phyloP scores from a whole-genome alignment of 2,797 vertebrate genomes.

The Meda fulgida region DNA sequence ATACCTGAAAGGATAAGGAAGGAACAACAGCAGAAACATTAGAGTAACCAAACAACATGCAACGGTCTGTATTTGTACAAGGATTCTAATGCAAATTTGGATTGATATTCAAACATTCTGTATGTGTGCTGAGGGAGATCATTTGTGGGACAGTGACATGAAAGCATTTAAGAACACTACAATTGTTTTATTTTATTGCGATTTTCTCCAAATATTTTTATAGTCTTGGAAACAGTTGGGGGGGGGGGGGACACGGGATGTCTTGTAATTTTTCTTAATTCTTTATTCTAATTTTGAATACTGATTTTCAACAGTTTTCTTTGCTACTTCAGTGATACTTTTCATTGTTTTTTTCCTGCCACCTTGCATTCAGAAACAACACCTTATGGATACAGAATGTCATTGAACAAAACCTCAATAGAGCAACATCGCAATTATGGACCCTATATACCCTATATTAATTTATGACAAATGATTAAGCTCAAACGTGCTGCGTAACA shows the following conservation, averaged over 20 bases:
- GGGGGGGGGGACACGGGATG: no score
- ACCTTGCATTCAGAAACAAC: not conserved
- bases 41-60: slow-evolving; percentile 10
- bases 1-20: slow-evolving; percentile 6
- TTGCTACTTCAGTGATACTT: not conserved
- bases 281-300: not conserved
- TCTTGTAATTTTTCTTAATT: not conserved
- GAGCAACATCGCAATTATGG: no score
- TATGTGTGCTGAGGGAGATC: not conserved
- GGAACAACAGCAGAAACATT: not conserved
- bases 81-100: not conserved
- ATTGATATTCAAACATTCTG: not conserved
- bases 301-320: not conserved
- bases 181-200: no score
- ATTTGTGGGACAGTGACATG: not conserved
- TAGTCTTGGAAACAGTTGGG: not conserved
- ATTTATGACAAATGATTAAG: no score
- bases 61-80: slow-evolving; percentile 25
- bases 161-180: not conserved
- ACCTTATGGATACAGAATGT: not conserved
- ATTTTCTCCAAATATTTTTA: not conserved
- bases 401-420: no score
- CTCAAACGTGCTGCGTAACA: no score
- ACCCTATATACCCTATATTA: no score
- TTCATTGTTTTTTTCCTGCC: not conserved